Conservation (phyloP, 2,888 invertebrate genomes). For the Apamea anceps region DNA sequence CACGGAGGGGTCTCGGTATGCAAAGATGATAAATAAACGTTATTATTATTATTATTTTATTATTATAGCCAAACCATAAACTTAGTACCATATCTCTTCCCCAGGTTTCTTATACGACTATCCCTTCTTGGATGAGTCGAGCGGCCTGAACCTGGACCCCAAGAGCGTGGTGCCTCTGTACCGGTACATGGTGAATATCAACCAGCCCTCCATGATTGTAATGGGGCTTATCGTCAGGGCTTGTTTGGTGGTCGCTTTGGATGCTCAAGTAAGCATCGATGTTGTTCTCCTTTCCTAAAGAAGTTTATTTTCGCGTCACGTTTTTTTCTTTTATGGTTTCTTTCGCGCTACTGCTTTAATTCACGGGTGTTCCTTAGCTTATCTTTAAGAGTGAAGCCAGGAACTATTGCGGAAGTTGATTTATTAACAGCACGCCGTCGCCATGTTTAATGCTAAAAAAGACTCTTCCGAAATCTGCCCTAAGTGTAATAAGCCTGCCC, state of each 20-base stretch:
- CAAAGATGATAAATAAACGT: no score
- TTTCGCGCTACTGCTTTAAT: background rate
- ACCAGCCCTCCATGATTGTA: conserved; percentile 93
- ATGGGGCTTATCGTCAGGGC: conserved; percentile 93
- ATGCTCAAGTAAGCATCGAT: conserved; percentile 80
- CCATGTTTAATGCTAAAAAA: background rate
- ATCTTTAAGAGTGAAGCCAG: background rate
- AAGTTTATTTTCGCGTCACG: no score
- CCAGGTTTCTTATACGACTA: conserved; percentile 93
- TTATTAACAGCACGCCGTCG: background rate
- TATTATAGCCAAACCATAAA: background rate
- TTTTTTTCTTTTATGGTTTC: background rate
- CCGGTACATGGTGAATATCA: conserved; percentile 94
- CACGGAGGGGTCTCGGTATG: no score
- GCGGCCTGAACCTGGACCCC: conserved; percentile 90
- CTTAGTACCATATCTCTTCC: background rate
- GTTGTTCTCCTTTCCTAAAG: background rate
- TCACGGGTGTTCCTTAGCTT: background rate
- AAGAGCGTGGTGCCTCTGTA: conserved; percentile 92
- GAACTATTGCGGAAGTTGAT: background rate
- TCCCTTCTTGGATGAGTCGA: conserved; percentile 92
- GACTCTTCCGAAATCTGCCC: background rate
- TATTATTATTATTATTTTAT: no score
- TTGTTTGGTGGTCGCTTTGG: conserved; percentile 88
- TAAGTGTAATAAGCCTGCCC: background rate